These are phyloP conservation scores for Sitobion miscanthi DNA, from an alignment of 1,140 invertebrate species.

Conservation along the genomic window DNA sequence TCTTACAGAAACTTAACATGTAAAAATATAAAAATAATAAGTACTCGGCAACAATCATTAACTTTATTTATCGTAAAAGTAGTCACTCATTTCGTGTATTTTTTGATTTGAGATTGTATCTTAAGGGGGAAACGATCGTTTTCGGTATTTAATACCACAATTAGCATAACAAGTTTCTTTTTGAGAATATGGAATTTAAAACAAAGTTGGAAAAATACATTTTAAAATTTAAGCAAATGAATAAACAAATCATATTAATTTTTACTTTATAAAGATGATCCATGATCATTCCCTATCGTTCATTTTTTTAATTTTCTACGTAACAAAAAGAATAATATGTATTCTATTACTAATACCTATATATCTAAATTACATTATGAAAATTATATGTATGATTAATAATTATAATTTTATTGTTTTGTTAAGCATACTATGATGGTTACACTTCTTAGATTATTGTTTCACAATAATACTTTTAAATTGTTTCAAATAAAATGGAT, in stretches of 20 bases:
- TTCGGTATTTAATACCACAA: not conserved
- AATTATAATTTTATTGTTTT: not conserved
- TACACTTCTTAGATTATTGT: not conserved
- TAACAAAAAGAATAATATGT: not conserved
- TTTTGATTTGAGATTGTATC: not conserved
- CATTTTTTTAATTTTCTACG: not conserved
- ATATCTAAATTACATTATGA: not conserved
- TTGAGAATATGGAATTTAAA: not conserved
- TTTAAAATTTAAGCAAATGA: not conserved
- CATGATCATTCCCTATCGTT: not conserved
- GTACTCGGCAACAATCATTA: not conserved
- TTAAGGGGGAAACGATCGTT: not conserved
- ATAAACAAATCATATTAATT: not conserved
- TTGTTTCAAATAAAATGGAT: not conserved
- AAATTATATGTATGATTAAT: not conserved
- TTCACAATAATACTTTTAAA: not conserved
- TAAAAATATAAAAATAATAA: not conserved
- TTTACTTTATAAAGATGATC: not conserved
- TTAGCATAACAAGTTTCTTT: conserved; percentile 35
- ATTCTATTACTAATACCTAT: not conserved
- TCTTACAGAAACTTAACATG: not conserved
- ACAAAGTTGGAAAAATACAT: not conserved
- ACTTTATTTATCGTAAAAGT: not conserved
- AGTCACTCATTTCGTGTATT: not conserved
- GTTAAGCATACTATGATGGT: not conserved